Evolutionary conservation across 2,113 vertebrate genomes (phyloP).

Genomic region (Verasper variegatus): DNA sequence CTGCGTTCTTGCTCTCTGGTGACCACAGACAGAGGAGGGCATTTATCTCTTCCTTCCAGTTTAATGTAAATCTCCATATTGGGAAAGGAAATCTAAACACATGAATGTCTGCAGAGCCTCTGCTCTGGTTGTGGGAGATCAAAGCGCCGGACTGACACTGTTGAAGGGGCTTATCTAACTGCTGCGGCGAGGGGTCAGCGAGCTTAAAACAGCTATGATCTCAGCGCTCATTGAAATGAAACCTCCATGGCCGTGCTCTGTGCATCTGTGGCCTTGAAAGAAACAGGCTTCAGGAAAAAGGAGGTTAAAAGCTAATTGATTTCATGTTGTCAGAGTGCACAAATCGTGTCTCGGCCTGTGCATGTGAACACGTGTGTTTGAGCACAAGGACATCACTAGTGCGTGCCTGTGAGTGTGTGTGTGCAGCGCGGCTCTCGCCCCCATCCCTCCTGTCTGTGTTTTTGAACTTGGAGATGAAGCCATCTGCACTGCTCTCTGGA

Average conservation of each 20-base stretch:
- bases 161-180: constrained; percentile 48
- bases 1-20: background rate
- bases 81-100: constrained; percentile 28
- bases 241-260: constrained; percentile 20
- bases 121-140: constrained; percentile 17
- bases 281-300: constrained; percentile 42
- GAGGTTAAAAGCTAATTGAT: constrained; percentile 73
- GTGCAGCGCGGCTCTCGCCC: constrained; percentile 18
- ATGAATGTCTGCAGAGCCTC: constrained; percentile 8
- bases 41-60: constrained; percentile 7
- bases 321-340: constrained; percentile 52
- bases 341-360: constrained; percentile 24
- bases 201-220: constrained; percentile 54
- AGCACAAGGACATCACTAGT: constrained; percentile 42
- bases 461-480: constrained; percentile 79
- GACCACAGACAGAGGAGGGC: constrained; percentile 10
- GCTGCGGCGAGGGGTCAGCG: constrained; percentile 16
- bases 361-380: constrained; percentile 6
- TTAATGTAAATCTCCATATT: constrained; percentile 44
- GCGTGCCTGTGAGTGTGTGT: constrained; percentile 14
- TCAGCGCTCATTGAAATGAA: constrained; percentile 46
- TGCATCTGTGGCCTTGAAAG: constrained; percentile 34
- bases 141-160: constrained; percentile 29
- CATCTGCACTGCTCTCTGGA: constrained; percentile 78
- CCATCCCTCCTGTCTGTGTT: constrained; percentile 73